Conservation (phyloP, 2,113 vertebrate species). For the Vombatus ursinus region DNA sequence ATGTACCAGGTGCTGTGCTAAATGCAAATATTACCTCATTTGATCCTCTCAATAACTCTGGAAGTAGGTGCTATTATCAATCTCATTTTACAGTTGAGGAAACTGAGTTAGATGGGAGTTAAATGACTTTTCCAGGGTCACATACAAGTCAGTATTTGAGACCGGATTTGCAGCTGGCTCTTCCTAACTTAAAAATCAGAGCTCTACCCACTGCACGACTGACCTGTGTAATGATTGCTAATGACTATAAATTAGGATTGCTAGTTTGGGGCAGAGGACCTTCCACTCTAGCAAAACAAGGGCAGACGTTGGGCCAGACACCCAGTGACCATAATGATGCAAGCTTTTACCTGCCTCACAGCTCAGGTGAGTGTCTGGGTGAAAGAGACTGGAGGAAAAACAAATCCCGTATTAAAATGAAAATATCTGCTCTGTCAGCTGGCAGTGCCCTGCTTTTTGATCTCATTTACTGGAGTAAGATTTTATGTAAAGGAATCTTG, state of each 20-base stretch:
- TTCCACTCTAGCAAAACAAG: background rate
- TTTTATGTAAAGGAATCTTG: slow-evolving; percentile 76
- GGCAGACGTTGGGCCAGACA: background rate
- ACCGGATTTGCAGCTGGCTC: background rate
- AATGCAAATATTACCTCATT: background rate
- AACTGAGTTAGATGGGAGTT: background rate
- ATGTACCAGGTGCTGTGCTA: background rate
- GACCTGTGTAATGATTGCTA: background rate
- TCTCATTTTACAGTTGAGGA: background rate
- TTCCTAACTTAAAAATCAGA: background rate
- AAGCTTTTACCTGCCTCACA: background rate
- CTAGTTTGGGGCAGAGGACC: background rate
- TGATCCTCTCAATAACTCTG: background rate
- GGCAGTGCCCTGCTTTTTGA: slow-evolving; percentile 80
- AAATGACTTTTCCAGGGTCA: background rate
- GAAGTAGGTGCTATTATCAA: background rate
- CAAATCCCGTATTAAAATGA: slow-evolving; percentile 74
- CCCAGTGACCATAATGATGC: background rate
- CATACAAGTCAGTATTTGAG: background rate
- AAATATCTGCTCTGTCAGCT: slow-evolving; percentile 76
- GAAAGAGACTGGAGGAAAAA: slow-evolving; percentile 59
- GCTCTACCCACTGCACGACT: background rate
- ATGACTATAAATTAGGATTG: background rate
- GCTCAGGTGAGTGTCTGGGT: background rate
- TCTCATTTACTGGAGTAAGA: slow-evolving; percentile 82